Base-by-base conservation (phyloP, 1,140 invertebrate species). In the Globodera rostochiensis region DNA sequence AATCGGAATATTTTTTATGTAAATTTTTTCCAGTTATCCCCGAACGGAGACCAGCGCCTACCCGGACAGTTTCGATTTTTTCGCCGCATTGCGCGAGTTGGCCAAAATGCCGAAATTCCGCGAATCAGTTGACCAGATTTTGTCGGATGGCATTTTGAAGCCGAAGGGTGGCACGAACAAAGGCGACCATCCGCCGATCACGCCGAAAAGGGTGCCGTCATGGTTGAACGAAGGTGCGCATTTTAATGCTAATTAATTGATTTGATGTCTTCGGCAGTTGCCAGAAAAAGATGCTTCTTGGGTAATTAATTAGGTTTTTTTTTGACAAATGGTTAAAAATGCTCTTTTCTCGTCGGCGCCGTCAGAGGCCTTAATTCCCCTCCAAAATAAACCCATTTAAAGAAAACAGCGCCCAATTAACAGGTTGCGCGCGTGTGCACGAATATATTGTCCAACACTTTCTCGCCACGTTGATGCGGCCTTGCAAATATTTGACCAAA, bases 111-210 rank as follows among this genome's bases (percentile, higher is more conserved):
- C 79, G 6, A 78, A 79, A 60, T 90, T 87, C 80, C 13, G 13
- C 57, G 13, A 13, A 13, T 74, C 88, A 50, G 73, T 74, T 69
- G 21, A n/a, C 11, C 19, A 21, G 57, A 73, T 90, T 45, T 50
- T 86, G 7, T 49, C 36, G 1, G 80, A 87, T 46, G 88, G 84
- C 8, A 83, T 87, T 53, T 71, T 80, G 13, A 82, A 77, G 11
- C 89, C 89, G 25, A 83, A 82, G 49, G 67, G 67, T 90, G 97
- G 97, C 1, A 93, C 94, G 81, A 96, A 99, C 92, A 96, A 93
- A 53, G 97, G 97, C 7, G 97, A 99, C 91, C 98, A 99, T 93
- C 98, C 98, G 25, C 98, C 98, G 3, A 99, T 99, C 80, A 99
- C 97, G 4, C 98, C 98, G 0, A 96, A 97, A 94, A 95, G 94